Evolutionary conservation across 2,113 vertebrate genomes (phyloP).

Genomic region (Nipponia nippon): DNA sequence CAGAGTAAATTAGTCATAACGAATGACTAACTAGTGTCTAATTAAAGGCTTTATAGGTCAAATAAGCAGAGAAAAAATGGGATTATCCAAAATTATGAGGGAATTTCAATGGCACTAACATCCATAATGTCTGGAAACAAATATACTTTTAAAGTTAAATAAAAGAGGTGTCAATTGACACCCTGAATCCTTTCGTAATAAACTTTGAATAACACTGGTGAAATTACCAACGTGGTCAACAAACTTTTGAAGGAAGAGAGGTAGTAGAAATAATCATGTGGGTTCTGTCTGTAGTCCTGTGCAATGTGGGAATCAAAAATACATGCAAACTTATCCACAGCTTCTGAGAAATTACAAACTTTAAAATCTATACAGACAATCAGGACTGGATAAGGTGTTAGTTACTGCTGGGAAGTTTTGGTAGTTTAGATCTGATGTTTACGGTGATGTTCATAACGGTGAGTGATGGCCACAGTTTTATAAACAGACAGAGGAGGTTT

Average conservation of each 20-base stretch:
- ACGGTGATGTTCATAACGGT: fast-evolving
- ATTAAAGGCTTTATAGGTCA: not conserved
- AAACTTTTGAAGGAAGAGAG: not conserved
- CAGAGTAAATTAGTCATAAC: not conserved
- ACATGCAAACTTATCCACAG: not conserved
- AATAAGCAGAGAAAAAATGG: not conserved
- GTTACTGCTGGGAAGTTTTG: not conserved
- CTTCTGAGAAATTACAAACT: not conserved
- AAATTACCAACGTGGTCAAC: not conserved
- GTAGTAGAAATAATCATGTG: not conserved
- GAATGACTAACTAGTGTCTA: not conserved
- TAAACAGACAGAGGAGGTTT: not conserved
- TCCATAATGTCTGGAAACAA: not conserved
- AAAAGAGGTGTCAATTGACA: not conserved
- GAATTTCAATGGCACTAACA: not conserved
- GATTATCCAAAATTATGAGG: not conserved
- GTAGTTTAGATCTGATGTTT: not conserved
- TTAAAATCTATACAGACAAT: not conserved
- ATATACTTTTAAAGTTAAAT: not conserved
- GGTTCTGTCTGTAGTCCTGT: not conserved
- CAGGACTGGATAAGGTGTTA: not conserved
- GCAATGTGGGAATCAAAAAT: not conserved
- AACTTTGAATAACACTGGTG: not conserved
- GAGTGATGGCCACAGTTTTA: not conserved
- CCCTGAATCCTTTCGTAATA: not conserved